These are phyloP conservation scores for Seira musarum DNA, from an alignment of 2,888 invertebrate species.

Conservation along the genomic window DNA sequence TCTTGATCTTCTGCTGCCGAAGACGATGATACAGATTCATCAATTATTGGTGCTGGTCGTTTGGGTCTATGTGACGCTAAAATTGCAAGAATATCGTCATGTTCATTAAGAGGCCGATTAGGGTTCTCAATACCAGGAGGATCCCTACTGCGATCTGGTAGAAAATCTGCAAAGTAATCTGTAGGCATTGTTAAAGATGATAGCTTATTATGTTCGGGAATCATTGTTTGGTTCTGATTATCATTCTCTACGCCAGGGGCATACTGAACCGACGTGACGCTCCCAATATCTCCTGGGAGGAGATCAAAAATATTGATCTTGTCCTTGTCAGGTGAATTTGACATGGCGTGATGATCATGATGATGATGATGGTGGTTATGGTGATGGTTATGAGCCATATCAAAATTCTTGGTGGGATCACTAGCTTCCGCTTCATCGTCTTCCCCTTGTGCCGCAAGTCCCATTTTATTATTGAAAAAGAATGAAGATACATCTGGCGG, in stretches of 20 bases:
- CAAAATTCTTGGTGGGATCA: constrained; percentile 30
- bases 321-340: constrained; percentile 42
- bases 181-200: constrained; percentile 28
- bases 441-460: constrained; percentile 45
- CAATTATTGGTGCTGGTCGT: constrained; percentile 38
- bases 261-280: constrained; percentile 65
- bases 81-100: constrained; percentile 48
- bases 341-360: constrained; percentile 15
- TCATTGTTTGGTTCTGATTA: constrained; percentile 25
- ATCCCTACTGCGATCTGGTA: constrained; percentile 56
- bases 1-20: neutral
- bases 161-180: constrained; percentile 60
- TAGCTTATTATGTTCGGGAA: constrained; percentile 18
- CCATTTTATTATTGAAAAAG: constrained; percentile 61
- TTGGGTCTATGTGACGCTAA: constrained; percentile 30
- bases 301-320: constrained; percentile 68
- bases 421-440: constrained; percentile 33
- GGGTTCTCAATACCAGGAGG: constrained; percentile 42
- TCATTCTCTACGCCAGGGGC: constrained; percentile 49
- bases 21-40: neutral
- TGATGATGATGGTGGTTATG: constrained; percentile 16
- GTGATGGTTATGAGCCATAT: no score
- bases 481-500: constrained; percentile 40
- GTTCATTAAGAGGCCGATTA: constrained; percentile 26
- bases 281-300: constrained; percentile 65